Base-by-base conservation (phyloP, 2,888 invertebrate genomes). In the Phorcus lineatus region DNA sequence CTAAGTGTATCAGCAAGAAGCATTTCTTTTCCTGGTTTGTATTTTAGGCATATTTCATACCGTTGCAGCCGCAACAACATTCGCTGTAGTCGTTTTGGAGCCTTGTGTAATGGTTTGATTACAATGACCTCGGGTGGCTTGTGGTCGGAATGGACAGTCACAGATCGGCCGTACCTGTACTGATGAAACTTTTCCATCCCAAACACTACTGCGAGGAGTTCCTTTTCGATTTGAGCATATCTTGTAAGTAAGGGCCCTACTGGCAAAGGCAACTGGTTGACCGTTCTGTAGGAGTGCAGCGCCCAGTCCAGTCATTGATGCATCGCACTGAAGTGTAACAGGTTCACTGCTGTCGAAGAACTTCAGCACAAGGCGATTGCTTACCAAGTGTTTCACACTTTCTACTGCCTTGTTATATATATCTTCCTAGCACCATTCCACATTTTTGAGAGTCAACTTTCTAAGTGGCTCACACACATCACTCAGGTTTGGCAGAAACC, bases 61-160 rank as follows among this genome's bases (percentile, higher is more conserved):
- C 86, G 89, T 16, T 92, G 87, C 19, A 93, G 81, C 3, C 85
- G 79, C 0, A 87, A 57, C 13, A 88, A 76, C 88, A 90, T 88
- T 31, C 86, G 74, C 79, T 90, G 88, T 7, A 91, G 84, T 16
- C 90, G 82, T 47, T 84, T 87, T 0, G 88, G 85, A 31, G 86
- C 83, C 7, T 79, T 76, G 0, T 87, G 84, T 19, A 92, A 76
- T 19, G 82, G 78, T 78, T 87, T 85, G 88, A 89, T 86, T 75
- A 92, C 89, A 66, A 93, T 91, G 7, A 85, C 70, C 47, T 89
- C 91, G 0, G 94, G 82, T 0, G 94, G 93, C 81, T 92, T 90
- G 83, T 93, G 92, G 81, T 93, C 93, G 0, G 91, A 92, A 11
- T 87, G 54, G 9, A 93, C 85, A 3, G 89, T 91, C 77, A 93